Evolutionary conservation across 2,888 invertebrate genomes (phyloP).

Genomic region (Mesoligia furuncula): DNA sequence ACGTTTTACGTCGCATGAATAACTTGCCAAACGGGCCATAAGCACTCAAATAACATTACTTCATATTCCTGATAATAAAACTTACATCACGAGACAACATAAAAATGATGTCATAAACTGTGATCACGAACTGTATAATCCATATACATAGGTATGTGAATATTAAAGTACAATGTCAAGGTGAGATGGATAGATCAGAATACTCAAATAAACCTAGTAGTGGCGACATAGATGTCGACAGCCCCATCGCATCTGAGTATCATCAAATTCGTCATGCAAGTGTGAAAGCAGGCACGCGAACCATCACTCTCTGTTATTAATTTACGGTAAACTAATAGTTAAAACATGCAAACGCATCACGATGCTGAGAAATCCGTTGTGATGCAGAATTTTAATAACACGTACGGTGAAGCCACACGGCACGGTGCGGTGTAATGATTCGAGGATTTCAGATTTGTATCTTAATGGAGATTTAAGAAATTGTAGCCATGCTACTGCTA

Average conservation of each 20-base stretch:
- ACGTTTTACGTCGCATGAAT: conserved; percentile 28
- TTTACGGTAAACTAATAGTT: conserved; percentile 73
- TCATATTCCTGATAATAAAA: conserved; percentile 61
- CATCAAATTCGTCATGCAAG: conserved; percentile 71
- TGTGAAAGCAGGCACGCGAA: conserved; percentile 76
- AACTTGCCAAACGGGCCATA: conserved; percentile 29
- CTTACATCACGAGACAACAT: conserved; percentile 60
- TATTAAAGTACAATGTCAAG: conserved; percentile 57
- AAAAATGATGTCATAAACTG: conserved; percentile 64
- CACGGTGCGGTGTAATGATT: conserved; percentile 48
- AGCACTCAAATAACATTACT: conserved; percentile 55
- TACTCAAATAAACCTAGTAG: conserved; percentile 26
- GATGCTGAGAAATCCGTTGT: conserved; percentile 59
- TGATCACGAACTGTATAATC: conserved; percentile 48
- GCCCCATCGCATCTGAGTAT: conserved; percentile 53
- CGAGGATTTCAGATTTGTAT: conserved; percentile 53
- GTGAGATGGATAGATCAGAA: conserved; percentile 23
- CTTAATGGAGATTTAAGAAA: conserved; percentile 43
- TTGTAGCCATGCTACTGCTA: conserved; percentile 29
- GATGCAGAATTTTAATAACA: conserved; percentile 65
- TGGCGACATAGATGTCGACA: conserved; percentile 9
- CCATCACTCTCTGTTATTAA: conserved; percentile 74
- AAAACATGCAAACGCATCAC: conserved; percentile 68
- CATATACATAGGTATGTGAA: conserved; percentile 38
- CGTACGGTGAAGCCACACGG: conserved; percentile 44